Evolutionary conservation across 2,888 invertebrate species (phyloP).

Genomic region (Mesodorylaimus sp.): DNA sequence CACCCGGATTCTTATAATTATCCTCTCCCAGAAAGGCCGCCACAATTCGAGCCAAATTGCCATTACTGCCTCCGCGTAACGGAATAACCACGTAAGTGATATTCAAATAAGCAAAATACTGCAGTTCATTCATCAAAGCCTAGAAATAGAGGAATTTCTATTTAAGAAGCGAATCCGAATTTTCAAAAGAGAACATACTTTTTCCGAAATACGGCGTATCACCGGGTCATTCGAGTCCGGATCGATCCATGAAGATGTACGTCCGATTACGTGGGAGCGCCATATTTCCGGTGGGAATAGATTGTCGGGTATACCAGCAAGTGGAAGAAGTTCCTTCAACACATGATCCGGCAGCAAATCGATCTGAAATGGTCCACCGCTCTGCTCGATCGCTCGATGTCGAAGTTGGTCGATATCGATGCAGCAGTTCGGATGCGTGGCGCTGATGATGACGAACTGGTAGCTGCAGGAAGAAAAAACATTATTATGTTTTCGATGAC

Average conservation of each 20-base stretch:
- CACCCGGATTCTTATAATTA: too few species aligned
- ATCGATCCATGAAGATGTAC: constrained; percentile 55
- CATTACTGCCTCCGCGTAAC: too few species aligned
- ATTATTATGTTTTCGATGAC: too few species aligned
- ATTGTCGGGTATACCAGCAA: too few species aligned
- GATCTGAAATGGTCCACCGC: too few species aligned
- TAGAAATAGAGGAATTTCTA: constrained; percentile 15
- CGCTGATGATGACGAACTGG: constrained; percentile 54
- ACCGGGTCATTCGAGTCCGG: constrained; percentile 48
- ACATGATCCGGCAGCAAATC: constrained; percentile 43
- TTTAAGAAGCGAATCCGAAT: too few species aligned
- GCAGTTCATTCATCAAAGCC: constrained; percentile 49
- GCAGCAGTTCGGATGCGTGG: constrained; percentile 56
- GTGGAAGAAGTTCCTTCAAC: constrained; percentile 43
- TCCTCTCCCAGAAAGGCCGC: too few species aligned
- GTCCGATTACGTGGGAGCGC: constrained; percentile 57
- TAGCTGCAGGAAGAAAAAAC: constrained; percentile 39
- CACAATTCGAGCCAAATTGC: too few species aligned
- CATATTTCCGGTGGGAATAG: too few species aligned
- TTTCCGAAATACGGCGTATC: constrained; percentile 45
- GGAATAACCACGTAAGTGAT: too few species aligned
- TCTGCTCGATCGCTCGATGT: too few species aligned
- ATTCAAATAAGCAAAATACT: constrained; percentile 53
- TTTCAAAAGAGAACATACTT: constrained; percentile 25
- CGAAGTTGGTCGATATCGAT: too few species aligned